Conservation (phyloP, 2,888 invertebrate genomes). For the Tachina grossa region DNA sequence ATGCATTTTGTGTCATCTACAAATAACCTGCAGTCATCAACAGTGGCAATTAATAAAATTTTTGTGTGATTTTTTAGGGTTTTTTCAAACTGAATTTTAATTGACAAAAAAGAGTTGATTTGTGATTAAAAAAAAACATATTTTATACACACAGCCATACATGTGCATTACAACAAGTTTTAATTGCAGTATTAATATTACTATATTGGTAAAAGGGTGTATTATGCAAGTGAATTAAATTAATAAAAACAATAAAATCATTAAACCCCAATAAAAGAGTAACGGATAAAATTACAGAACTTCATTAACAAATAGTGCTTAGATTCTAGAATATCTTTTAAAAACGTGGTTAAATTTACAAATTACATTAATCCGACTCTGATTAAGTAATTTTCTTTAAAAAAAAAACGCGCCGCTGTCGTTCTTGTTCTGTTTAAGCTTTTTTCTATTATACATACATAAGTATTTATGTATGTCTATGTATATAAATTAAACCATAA, state of each 20-base stretch:
- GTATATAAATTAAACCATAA: conserved; percentile 13
- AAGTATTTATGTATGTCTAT: too few species aligned
- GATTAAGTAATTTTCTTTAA: neutral
- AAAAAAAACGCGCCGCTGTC: neutral
- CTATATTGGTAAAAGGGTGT: neutral
- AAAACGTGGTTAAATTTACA: too few species aligned
- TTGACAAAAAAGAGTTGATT: conserved; percentile 39
- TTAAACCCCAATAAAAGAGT: neutral
- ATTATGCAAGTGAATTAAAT: conserved; percentile 32
- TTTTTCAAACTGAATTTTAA: conserved; percentile 16
- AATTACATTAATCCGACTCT: neutral
- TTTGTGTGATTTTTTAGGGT: conserved; percentile 26
- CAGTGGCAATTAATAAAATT: conserved; percentile 48
- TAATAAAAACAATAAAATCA: neutral
- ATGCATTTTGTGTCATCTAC: neutral
- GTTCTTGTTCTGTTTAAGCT: neutral
- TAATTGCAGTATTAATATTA: neutral
- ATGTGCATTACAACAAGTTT: neutral
- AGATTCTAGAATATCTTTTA: too few species aligned
- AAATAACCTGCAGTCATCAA: neutral
- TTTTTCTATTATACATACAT: neutral
- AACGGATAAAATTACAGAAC: neutral
- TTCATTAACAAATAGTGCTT: too few species aligned
- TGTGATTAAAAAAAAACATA: neutral
- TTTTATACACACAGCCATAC: neutral